Percentiles rank a stretch among this genome's conserved stretches.
These are phyloP conservation scores for Heliconius aoede DNA, from an alignment of 2,888 invertebrate genomes.

Conservation along the genomic window DNA sequence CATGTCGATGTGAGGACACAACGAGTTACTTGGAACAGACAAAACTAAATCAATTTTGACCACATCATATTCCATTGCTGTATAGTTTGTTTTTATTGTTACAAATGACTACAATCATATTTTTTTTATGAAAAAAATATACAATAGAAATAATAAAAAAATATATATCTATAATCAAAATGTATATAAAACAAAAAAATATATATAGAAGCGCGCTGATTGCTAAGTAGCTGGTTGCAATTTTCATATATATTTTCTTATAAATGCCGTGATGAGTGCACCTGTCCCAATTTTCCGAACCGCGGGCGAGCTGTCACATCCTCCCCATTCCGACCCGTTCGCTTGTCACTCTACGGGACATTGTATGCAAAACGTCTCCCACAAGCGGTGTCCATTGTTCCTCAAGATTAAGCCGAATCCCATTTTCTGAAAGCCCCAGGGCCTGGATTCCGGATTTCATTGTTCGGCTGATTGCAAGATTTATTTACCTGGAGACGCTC, in stretches of 20 bases:
- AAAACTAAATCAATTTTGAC: conserved; percentile 54
- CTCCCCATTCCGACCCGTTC: conserved; percentile 48
- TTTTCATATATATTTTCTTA: conserved; percentile 3
- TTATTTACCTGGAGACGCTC: conserved; percentile 55
- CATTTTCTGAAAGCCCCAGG: conserved; percentile 69
- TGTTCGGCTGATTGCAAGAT: conserved; percentile 71
- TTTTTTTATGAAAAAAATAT: background rate
- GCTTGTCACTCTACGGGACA: conserved; percentile 43
- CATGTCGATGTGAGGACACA: conserved; percentile 48
- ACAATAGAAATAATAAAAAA: background rate
- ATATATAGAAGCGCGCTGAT: background rate
- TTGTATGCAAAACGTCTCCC: conserved; percentile 79
- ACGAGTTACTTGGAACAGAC: conserved; percentile 43
- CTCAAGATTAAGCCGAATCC: conserved; percentile 75
- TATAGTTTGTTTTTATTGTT: background rate
- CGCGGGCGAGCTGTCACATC: conserved; percentile 58
- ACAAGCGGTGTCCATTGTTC: conserved; percentile 75
- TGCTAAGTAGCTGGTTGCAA: background rate
- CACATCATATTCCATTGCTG: conserved; percentile 49
- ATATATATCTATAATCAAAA: background rate
- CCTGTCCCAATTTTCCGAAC: conserved; percentile 36
- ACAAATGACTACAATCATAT: background rate
- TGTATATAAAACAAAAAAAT: background rate
- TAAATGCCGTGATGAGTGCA: conserved; percentile 20
- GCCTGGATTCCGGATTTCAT: conserved; percentile 64